phyloP scores from a whole-genome alignment of 2,113 vertebrate species.

The Smithornis capensis region DNA sequence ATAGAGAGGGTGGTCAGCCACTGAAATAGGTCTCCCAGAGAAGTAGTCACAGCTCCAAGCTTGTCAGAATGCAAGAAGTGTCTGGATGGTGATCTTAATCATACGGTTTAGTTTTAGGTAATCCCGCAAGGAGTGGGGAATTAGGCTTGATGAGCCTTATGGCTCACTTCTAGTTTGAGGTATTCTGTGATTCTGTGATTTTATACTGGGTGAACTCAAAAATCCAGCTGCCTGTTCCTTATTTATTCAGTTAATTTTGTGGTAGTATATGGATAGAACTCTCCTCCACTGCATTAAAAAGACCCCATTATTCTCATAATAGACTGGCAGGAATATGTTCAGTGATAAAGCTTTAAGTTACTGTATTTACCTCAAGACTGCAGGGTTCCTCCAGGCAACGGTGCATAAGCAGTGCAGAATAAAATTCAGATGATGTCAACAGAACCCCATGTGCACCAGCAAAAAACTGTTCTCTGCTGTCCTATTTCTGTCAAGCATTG shows the following conservation, averaged over 20 bases:
- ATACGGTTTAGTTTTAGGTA: neutral
- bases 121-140: neutral
- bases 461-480: constrained; percentile 47
- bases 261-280: neutral
- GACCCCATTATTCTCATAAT: constrained; percentile 4
- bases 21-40: neutral
- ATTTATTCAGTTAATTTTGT: neutral
- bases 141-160: neutral
- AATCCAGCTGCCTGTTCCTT: neutral
- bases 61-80: neutral
- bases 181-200: neutral
- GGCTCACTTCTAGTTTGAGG: neutral
- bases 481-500: constrained; percentile 76
- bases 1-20: rapidly evolving
- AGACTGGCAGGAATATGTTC: neutral
- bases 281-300: neutral
- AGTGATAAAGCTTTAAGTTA: constrained; percentile 33
- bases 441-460: constrained; percentile 31
- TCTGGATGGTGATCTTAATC: neutral
- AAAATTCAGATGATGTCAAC: constrained; percentile 65
- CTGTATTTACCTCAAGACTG: constrained; percentile 39
- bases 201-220: neutral
- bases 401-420: constrained; percentile 19
- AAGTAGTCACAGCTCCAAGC: neutral
- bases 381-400: constrained; percentile 54